Percentiles rank a stretch among this genome's conserved stretches.
Evolutionary conservation across 2,888 invertebrate genomes (phyloP).

Genomic region (Augiades crinisus): DNA sequence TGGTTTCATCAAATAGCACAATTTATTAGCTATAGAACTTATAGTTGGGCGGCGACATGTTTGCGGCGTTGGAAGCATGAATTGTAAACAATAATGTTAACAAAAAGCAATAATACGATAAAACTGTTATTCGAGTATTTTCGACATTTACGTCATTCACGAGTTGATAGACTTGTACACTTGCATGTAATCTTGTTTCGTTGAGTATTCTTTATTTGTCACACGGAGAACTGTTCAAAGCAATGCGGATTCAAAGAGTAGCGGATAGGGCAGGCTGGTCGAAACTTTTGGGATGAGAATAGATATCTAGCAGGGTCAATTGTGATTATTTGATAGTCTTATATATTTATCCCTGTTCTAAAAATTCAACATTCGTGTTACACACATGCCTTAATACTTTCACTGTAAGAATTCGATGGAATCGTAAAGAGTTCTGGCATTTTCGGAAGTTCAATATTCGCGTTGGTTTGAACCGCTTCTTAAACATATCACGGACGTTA

Average conservation of each 20-base stretch:
- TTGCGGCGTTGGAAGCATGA: conserved; percentile 38
- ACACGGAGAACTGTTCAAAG: conserved; percentile 9
- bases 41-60: conserved; percentile 49
- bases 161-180: conserved; percentile 37
- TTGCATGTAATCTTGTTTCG: conserved; percentile 8
- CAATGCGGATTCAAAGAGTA: neutral
- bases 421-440: neutral
- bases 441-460: neutral
- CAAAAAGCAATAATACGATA: conserved; percentile 46
- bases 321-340: conserved; percentile 21
- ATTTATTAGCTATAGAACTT: conserved; percentile 66
- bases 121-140: conserved; percentile 30
- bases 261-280: neutral
- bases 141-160: conserved; percentile 30
- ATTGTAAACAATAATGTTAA: conserved; percentile 48
- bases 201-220: conserved; percentile 21
- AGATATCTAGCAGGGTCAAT: conserved; percentile 7
- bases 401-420: neutral
- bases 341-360: neutral
- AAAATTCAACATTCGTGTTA: neutral
- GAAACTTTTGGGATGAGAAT: neutral
- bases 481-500: conserved; percentile 59
- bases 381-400: neutral
- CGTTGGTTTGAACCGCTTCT: conserved; percentile 27
- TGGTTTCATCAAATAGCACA: conserved; percentile 70